These are phyloP conservation scores for Maconellicoccus hirsutus DNA, from an alignment of 1,140 invertebrate species.

Conservation along the genomic window DNA sequence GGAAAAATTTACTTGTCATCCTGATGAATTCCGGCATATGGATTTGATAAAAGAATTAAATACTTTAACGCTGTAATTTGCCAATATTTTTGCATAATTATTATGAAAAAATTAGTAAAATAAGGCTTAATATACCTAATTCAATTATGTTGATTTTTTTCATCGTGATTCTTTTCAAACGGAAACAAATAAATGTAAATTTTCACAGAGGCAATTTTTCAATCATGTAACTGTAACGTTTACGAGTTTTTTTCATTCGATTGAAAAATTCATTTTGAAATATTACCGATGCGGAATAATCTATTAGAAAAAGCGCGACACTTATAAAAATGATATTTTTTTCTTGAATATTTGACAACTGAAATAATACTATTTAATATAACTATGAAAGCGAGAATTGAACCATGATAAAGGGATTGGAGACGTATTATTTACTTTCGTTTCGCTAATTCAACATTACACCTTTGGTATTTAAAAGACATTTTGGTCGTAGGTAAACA, in stretches of 20 bases:
- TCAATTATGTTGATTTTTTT: too few species aligned
- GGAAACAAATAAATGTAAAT: too few species aligned
- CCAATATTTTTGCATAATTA: too few species aligned
- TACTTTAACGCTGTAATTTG: slow-evolving; percentile 43
- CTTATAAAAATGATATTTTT: not conserved
- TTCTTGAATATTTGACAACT: not conserved
- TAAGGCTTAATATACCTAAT: too few species aligned
- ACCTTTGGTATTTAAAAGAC: not conserved
- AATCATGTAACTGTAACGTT: too few species aligned
- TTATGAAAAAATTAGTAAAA: too few species aligned
- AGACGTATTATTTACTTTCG: not conserved
- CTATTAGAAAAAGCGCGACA: not conserved
- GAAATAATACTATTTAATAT: not conserved
- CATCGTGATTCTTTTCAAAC: too few species aligned
- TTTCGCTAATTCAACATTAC: not conserved
- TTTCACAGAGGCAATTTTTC: too few species aligned
- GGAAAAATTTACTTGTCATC: slow-evolving; percentile 54
- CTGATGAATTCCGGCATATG: slow-evolving; percentile 69
- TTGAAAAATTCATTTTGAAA: too few species aligned
- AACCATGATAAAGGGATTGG: not conserved
- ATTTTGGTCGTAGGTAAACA: not conserved
- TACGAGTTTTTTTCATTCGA: too few species aligned
- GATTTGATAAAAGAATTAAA: slow-evolving; percentile 70
- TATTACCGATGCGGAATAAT: not conserved
- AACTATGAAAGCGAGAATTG: not conserved